Base-by-base conservation (phyloP, 2,888 invertebrate species). In the Rotaria sp. region DNA sequence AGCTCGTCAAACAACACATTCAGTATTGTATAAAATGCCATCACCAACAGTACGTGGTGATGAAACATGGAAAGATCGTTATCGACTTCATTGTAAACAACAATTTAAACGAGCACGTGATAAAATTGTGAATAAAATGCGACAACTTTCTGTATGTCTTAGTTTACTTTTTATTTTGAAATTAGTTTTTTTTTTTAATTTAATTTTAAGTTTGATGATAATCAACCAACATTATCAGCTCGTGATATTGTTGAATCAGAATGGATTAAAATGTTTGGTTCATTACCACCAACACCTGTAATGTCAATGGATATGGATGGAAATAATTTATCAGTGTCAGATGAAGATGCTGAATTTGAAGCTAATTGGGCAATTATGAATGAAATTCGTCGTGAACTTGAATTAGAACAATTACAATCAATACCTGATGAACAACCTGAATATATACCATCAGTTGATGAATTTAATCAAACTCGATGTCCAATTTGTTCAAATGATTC, bases 31-130 rank as follows among this genome's bases (percentile, higher is more conserved):
- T 45, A 80, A 80, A 45, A 80, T 80, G 80, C 80, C 80, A 15
- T 80, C 80, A 35, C 80, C 80, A 80, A 80, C 80, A 21, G 45
- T 80, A 38, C 80, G 80, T n/a, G 11, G 13, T 26, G 80, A 80
- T 80, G 80, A 45, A 80, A 80, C 80, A 45, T 80, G 80, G 80
- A 80, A 80, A 80, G 80, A 80, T 41, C 80, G 80, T 45, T 80
- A 80, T 45, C 41, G 80, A n/a, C 80, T 45, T n/a, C 80, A 80
- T 45, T 80, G 80, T n/a, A 80, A 80, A 80, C 80, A 80, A n/a
- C 45, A 80, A 80, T 80, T 80, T 45, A 80, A 45, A 80, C 41
- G 45, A 45, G 24, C 80, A 80, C 41, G 80, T 45, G 80, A 80
- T n/a, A 80, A 80, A 45, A 15, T 80, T 10, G 80, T 80, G 11